These are phyloP conservation scores for Crematogaster levior DNA, from an alignment of 2,888 invertebrate species.

Conservation along the genomic window DNA sequence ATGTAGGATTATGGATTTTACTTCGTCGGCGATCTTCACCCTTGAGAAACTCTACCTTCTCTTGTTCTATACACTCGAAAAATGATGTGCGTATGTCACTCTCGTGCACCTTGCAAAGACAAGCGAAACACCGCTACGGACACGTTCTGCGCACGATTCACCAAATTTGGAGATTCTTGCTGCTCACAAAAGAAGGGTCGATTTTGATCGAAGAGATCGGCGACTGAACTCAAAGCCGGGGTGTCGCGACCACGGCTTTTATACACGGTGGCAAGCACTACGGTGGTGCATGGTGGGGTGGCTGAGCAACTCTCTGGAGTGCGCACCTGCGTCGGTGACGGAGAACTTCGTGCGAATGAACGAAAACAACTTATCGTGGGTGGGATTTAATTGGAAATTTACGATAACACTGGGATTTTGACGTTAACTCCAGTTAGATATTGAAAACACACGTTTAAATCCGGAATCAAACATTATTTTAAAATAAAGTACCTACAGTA, in stretches of 20 bases:
- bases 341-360: conserved; percentile 21
- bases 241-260: conserved; percentile 74
- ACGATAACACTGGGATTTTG: conserved; percentile 22
- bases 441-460: not conserved
- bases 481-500: not conserved
- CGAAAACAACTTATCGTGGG: conserved; percentile 40
- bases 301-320: conserved; percentile 56
- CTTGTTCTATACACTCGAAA: conserved; percentile 8
- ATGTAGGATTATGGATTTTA: no score
- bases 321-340: conserved; percentile 71
- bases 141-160: not conserved
- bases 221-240: conserved; percentile 75
- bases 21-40: not conserved
- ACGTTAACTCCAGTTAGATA: not conserved
- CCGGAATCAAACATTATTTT: not conserved
- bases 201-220: conserved; percentile 69
- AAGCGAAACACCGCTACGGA: not conserved
- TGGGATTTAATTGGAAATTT: conserved; percentile 38
- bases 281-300: conserved; percentile 66
- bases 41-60: not conserved
- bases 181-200: conserved; percentile 15
- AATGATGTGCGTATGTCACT: conserved; percentile 20
- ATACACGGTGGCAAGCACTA: conserved; percentile 62
- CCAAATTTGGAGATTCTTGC: not conserved
- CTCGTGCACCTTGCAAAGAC: conserved; percentile 19